Evolutionary conservation across 2,797 vertebrate genomes (phyloP).

Genomic region (Coccyzus lansbergi): DNA sequence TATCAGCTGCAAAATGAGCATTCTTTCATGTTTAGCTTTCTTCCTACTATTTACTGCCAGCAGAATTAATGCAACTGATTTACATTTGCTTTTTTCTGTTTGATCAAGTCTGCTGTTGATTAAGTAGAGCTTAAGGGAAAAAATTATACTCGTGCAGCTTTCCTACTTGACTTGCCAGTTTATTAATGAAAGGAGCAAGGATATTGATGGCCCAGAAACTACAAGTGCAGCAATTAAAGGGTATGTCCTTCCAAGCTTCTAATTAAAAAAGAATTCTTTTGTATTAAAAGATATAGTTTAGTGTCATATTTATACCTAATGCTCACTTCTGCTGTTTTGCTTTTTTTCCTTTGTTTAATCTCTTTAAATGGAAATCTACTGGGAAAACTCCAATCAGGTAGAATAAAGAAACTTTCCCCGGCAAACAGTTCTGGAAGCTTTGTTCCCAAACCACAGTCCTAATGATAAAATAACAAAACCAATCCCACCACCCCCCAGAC

Average conservation of each 20-base stretch:
- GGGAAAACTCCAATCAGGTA: constrained; percentile 32
- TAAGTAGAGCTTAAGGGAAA: constrained; percentile 78
- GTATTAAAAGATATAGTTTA: constrained; percentile 62
- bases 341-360: constrained; percentile 3
- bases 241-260: constrained; percentile 77
- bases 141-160: constrained; percentile 71
- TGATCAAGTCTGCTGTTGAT: constrained; percentile 80
- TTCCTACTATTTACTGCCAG: constrained; percentile 72
- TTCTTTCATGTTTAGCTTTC: constrained; percentile 73
- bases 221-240: constrained; percentile 80
- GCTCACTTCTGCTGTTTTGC: constrained; percentile 20
- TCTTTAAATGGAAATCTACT: constrained; percentile 33
- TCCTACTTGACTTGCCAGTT: constrained; percentile 80
- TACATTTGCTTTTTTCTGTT: constrained; percentile 77
- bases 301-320: constrained; percentile 51
- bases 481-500: background rate
- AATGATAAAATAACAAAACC: constrained; percentile 39
- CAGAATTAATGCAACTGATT: constrained; percentile 80
- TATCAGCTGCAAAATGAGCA: constrained; percentile 54
- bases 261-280: constrained; percentile 78
- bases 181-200: constrained; percentile 82
- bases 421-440: constrained; percentile 43
- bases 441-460: constrained; percentile 28
- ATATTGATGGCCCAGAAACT: constrained; percentile 80
- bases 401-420: constrained; percentile 50